Evolutionary conservation across 1,140 invertebrate species (phyloP).

Genomic region (Leptoteleia sp.): DNA sequence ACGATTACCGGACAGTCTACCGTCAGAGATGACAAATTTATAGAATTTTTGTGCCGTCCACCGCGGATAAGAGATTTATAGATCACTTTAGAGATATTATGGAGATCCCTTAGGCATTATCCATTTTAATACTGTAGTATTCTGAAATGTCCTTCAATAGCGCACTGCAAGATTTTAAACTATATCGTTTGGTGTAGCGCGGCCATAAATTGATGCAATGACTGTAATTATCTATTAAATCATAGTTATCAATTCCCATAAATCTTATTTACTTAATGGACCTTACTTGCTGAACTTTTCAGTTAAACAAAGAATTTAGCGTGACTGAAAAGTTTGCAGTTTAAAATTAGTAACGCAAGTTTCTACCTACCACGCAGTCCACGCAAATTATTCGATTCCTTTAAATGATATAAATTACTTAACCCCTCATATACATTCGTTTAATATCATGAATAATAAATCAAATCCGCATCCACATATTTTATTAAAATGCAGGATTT

Average conservation of each 20-base stretch:
- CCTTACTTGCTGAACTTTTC: constrained; percentile 28
- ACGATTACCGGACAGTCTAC: constrained; percentile 28
- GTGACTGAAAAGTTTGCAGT: constrained; percentile 21
- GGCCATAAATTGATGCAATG: constrained; percentile 47
- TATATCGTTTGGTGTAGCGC: constrained; percentile 36
- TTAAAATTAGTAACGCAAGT: constrained; percentile 21
- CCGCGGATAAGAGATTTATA: constrained; percentile 38
- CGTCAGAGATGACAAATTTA: constrained; percentile 30
- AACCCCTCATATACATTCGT: too few species aligned
- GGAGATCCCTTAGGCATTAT: constrained; percentile 34
- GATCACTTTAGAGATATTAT: constrained; percentile 46
- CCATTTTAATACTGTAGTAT: constrained; percentile 48
- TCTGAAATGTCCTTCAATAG: constrained; percentile 44
- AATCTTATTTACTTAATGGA: constrained; percentile 64
- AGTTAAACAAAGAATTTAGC: constrained; percentile 42
- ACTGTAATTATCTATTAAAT: constrained; percentile 62
- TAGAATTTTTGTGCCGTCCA: constrained; percentile 21
- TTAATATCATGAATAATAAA: too few species aligned
- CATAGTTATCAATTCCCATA: constrained; percentile 54
- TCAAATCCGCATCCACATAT: too few species aligned
- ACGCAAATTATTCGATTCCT: too few species aligned
- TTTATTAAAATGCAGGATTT: too few species aligned
- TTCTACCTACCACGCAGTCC: constrained; percentile 14
- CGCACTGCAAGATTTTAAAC: constrained; percentile 46
- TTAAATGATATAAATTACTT: too few species aligned